A percentile compares a stretch with the other conserved stretches of the same genome.
These are phyloP conservation scores for Tursiops truncatus DNA, from an alignment of 2,113 vertebrate genomes.

Conservation along the genomic window DNA sequence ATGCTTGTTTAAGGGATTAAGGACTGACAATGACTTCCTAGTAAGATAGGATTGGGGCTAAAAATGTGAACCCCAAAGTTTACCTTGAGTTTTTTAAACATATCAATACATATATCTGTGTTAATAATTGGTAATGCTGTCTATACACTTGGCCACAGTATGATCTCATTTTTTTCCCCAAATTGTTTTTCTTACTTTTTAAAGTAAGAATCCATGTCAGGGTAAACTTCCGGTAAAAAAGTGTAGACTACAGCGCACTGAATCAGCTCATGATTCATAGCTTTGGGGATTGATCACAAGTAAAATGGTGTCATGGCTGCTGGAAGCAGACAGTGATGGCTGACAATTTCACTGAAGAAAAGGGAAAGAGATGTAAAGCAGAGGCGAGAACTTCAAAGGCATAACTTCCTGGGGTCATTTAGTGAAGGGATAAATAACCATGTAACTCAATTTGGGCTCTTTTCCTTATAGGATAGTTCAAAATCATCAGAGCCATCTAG, in stretches of 20 bases:
- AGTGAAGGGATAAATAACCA: not conserved
- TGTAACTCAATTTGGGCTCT: not conserved
- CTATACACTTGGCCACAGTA: not conserved
- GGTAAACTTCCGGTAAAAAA: not conserved
- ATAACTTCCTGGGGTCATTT: rapidly evolving
- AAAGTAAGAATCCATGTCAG: not conserved
- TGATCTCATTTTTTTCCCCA: not conserved
- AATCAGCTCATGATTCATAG: not conserved
- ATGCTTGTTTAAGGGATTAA: not conserved
- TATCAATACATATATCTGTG: not conserved
- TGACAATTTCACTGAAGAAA: not conserved
- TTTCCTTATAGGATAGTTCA: not conserved
- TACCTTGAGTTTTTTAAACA: not conserved
- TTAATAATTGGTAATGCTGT: not conserved
- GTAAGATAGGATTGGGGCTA: not conserved
- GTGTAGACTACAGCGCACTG: too few relatives aligned
- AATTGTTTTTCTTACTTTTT: not conserved
- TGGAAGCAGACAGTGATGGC: not conserved
- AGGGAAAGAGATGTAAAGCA: too few relatives aligned
- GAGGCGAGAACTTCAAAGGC: not conserved
- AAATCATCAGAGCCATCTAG: not conserved
- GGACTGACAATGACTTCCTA: not conserved
- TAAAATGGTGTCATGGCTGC: too few relatives aligned
- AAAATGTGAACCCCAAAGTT: not conserved
- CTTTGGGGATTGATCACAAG: not conserved